Conservation (phyloP, 2,113 vertebrate genomes). For the Peromyscus maniculatus region DNA sequence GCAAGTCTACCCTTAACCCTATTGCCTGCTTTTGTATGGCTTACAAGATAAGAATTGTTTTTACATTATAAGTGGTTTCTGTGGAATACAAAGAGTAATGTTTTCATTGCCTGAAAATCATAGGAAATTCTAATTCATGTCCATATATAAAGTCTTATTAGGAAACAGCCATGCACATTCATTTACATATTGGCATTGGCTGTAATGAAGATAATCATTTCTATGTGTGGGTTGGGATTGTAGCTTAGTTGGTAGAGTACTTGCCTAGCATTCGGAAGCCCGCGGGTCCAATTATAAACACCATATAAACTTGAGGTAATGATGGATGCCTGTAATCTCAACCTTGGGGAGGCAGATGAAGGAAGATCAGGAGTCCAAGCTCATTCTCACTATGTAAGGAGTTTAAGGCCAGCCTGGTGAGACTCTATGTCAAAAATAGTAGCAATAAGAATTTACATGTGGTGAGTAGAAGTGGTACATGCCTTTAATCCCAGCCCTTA, state of each 20-base stretch:
- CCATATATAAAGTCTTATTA: background rate
- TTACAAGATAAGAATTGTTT: background rate
- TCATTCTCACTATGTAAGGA: background rate
- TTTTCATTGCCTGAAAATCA: slow-evolving; percentile 2
- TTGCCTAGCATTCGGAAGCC: background rate
- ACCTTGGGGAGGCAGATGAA: background rate
- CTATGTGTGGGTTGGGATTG: background rate
- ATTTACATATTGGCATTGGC: background rate
- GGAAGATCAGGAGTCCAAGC: no score
- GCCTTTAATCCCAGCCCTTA: background rate
- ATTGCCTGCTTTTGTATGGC: background rate
- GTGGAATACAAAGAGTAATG: slow-evolving; percentile 16
- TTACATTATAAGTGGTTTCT: slow-evolving; percentile 31
- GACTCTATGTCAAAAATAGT: background rate
- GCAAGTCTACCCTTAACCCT: background rate
- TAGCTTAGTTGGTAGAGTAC: background rate
- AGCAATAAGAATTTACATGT: background rate
- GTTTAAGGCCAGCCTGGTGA: background rate
- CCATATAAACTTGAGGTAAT: background rate
- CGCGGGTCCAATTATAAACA: background rate
- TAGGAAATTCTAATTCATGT: slow-evolving; percentile 17
- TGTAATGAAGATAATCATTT: slow-evolving; percentile 4
- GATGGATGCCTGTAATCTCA: background rate
- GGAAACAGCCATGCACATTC: background rate
- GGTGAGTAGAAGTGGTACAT: background rate